Conservation (phyloP, 2,113 vertebrate species). For the Mus spicilegus region DNA sequence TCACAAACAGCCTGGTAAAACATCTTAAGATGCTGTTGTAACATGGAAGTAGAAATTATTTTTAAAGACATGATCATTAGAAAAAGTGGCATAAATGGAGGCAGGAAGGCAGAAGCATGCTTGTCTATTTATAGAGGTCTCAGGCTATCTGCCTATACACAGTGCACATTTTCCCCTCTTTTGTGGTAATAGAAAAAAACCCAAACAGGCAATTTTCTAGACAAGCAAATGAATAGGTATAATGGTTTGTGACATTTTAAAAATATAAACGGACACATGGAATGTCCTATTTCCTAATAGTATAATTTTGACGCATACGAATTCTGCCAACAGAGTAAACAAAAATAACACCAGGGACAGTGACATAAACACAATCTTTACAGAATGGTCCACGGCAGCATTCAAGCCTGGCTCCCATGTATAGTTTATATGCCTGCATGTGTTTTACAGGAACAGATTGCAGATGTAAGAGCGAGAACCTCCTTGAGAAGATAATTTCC, state of each 20-base stretch:
- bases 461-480: neutral
- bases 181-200: slow-evolving; percentile 61
- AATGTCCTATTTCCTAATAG: slow-evolving; percentile 24
- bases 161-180: slow-evolving; percentile 64
- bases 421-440: too few relatives aligned
- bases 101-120: neutral
- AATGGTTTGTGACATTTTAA: slow-evolving; percentile 47
- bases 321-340: slow-evolving; percentile 68
- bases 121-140: slow-evolving; percentile 65
- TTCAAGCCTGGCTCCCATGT: neutral
- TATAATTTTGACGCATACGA: slow-evolving; percentile 6
- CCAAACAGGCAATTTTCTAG: slow-evolving; percentile 73
- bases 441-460: slow-evolving; percentile 10
- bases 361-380: slow-evolving; percentile 28
- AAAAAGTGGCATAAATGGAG: slow-evolving; percentile 61
- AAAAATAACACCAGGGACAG: slow-evolving; percentile 46
- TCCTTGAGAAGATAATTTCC: slow-evolving; percentile 61
- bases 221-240: slow-evolving; percentile 68
- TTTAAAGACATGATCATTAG: slow-evolving; percentile 60
- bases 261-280: neutral
- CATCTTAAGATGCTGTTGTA: slow-evolving; percentile 13
- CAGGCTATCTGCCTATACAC: slow-evolving; percentile 47
- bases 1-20: slow-evolving; percentile 48
- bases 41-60: slow-evolving; percentile 63
- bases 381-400: neutral